These are phyloP conservation scores for Zygogramma bicolorata DNA, from an alignment of 2,888 invertebrate genomes.

Conservation along the genomic window DNA sequence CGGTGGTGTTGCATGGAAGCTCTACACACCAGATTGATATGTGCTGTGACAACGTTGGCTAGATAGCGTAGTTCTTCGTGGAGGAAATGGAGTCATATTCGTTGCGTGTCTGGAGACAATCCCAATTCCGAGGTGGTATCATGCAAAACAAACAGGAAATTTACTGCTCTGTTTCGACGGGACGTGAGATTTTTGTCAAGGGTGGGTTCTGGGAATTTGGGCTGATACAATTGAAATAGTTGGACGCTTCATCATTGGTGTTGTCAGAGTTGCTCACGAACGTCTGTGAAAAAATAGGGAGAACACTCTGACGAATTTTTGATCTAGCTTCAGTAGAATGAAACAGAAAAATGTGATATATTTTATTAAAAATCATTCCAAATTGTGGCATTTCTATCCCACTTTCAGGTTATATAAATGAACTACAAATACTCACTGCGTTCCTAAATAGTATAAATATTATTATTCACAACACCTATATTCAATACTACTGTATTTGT, in stretches of 20 bases:
- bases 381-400: too few species aligned
- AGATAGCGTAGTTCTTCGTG: neutral
- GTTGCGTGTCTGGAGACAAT: neutral
- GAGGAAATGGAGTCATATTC: constrained; percentile 6
- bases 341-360: too few species aligned
- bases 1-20: constrained; percentile 14
- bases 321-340: too few species aligned
- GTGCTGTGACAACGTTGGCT: neutral
- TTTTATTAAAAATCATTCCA: too few species aligned
- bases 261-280: neutral
- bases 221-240: neutral
- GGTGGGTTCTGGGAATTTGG: neutral
- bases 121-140: neutral
- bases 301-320: too few species aligned
- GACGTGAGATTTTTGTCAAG: neutral
- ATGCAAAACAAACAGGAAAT: constrained; percentile 5
- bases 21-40: neutral
- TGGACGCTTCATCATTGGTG: neutral
- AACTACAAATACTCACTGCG: too few species aligned
- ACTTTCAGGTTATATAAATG: too few species aligned
- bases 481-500: too few species aligned
- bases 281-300: too few species aligned
- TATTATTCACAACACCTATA: too few species aligned
- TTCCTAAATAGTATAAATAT: too few species aligned
- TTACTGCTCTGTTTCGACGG: neutral